phyloP scores from a whole-genome alignment of 2,888 invertebrate species.

The Acrocera orbiculus region DNA sequence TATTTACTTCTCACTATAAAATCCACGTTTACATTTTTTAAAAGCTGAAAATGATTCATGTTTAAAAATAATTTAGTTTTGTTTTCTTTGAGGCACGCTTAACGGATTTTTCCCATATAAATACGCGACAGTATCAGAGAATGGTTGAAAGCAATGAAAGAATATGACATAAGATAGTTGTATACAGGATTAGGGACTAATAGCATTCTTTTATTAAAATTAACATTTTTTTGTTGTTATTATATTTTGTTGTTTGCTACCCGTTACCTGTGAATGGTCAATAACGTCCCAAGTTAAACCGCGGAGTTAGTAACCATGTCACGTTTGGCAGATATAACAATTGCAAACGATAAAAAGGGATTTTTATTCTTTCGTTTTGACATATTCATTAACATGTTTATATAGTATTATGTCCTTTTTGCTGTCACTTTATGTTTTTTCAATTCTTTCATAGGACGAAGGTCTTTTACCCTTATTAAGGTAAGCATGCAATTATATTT shows the following conservation, averaged over 20 bases:
- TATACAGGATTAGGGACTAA: conserved; percentile 9
- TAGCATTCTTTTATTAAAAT: conserved; percentile 9
- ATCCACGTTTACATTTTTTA: too few relatives aligned
- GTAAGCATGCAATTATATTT: conserved; percentile 15
- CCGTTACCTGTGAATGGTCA: too few relatives aligned
- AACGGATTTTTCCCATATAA: conserved; percentile 5
- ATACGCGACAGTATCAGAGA: neutral
- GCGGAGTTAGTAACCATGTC: conserved; percentile 13
- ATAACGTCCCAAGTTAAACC: conserved; percentile 9
- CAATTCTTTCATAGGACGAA: conserved; percentile 5
- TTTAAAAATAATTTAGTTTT: too few relatives aligned
- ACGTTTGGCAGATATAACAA: conserved; percentile 13
- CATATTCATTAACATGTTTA: conserved; percentile 19
- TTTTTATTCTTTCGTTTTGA: conserved; percentile 19
- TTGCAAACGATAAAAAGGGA: conserved; percentile 16
- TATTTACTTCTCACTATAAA: too few relatives aligned
- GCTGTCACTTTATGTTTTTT: conserved; percentile 13
- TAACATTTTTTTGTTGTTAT: conserved; percentile 3
- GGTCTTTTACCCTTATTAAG: conserved; percentile 10
- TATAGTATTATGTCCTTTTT: conserved; percentile 17
- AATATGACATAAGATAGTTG: neutral
- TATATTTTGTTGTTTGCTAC: neutral
- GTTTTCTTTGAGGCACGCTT: too few relatives aligned
- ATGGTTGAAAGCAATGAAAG: conserved; percentile 2
- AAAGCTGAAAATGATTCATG: too few relatives aligned